Evolutionary conservation across 1,140 invertebrate species (phyloP).

Genomic region (Apocrypta bakeri): DNA sequence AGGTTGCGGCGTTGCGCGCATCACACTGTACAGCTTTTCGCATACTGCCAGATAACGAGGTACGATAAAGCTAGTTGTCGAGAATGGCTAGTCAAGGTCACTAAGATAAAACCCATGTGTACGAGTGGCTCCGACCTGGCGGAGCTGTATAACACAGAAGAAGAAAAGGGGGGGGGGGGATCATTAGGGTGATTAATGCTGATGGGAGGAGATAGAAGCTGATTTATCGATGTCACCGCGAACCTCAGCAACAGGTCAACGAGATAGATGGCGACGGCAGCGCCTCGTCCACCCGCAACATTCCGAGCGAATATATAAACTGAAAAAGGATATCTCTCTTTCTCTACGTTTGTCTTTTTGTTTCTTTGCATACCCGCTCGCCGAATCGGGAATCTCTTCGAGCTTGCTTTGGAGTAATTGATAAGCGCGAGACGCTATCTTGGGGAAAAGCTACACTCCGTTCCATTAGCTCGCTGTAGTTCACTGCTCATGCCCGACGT

Average conservation of each 20-base stretch:
- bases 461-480: conserved; percentile 10
- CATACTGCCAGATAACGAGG: conserved; percentile 28
- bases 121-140: conserved; percentile 62
- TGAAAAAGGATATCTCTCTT: background rate
- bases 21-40: background rate
- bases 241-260: conserved; percentile 61
- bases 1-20: background rate
- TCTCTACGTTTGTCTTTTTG: too few species aligned
- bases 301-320: background rate
- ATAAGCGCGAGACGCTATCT: conserved; percentile 13
- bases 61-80: conserved; percentile 35
- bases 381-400: background rate
- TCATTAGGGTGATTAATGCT: conserved; percentile 75
- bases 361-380: background rate
- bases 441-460: background rate
- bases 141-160: background rate
- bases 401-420: background rate
- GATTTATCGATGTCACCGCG: conserved; percentile 72
- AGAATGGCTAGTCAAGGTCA: conserved; percentile 60
- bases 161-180: conserved; percentile 58
- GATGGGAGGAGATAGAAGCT: conserved; percentile 69
- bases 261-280: conserved; percentile 67
- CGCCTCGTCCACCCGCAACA: conserved; percentile 30
- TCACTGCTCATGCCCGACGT: background rate
- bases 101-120: conserved; percentile 61